These are phyloP conservation scores for Aegypius monachus DNA, from an alignment of 2,113 vertebrate genomes.

Conservation along the genomic window DNA sequence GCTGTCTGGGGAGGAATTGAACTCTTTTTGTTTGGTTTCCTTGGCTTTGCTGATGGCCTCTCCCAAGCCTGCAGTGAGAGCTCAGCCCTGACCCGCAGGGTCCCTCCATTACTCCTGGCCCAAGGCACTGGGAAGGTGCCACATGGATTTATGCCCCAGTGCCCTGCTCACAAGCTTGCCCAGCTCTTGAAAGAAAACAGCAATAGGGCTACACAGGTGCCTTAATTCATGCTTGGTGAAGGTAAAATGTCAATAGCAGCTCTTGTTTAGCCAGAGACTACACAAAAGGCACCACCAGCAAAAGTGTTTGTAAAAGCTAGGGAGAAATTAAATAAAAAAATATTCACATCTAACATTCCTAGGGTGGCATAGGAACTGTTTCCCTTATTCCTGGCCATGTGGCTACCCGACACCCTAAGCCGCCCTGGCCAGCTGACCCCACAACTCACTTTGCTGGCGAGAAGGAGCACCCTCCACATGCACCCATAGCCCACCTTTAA, in stretches of 20 bases:
- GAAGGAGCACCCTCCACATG: not conserved
- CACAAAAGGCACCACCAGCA: not conserved
- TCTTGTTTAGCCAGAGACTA: not conserved
- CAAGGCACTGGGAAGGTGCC: not conserved
- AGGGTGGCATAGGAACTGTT: not conserved
- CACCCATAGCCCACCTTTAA: not conserved
- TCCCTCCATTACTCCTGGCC: no score
- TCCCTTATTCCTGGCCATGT: not conserved
- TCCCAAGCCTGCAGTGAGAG: not conserved
- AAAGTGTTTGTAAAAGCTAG: not conserved
- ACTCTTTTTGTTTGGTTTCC: not conserved
- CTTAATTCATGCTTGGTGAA: not conserved
- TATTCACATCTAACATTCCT: not conserved
- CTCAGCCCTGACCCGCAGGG: not conserved
- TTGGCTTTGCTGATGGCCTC: not conserved
- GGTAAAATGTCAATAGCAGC: not conserved
- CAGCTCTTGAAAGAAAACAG: not conserved
- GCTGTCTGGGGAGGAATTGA: not conserved
- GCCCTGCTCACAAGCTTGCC: not conserved
- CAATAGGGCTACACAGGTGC: accelerated
- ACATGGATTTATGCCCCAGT: not conserved
- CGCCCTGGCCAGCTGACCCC: not conserved
- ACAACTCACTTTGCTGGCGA: not conserved
- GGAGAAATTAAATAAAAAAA: not conserved
- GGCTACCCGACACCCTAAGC: not conserved